phyloP scores from a whole-genome alignment of 2,797 vertebrate species.

The Hozukius guyotensis region DNA sequence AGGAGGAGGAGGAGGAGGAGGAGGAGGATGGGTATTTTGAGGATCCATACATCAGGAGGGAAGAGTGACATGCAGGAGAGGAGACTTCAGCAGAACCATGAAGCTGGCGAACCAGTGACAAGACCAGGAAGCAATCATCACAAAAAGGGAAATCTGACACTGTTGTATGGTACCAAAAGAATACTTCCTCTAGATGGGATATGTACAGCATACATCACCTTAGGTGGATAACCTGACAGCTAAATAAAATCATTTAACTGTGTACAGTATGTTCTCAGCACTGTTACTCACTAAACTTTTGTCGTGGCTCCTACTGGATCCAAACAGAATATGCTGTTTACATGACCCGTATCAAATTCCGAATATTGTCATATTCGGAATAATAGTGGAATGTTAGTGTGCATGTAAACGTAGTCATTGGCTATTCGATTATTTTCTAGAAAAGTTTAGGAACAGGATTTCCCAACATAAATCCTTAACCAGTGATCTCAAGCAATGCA shows the following conservation, averaged over 20 bases:
- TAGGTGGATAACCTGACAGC: background rate
- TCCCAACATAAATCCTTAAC: background rate
- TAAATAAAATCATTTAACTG: background rate
- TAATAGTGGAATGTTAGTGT: background rate
- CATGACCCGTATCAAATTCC: no score
- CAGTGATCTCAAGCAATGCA: background rate
- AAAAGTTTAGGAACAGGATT: background rate
- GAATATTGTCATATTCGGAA: no score
- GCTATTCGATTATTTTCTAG: background rate
- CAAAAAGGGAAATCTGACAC: background rate
- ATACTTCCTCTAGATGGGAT: background rate
- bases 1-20: conserved; percentile 45
- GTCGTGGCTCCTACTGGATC: background rate
- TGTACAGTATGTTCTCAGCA: background rate
- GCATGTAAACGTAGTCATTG: background rate
- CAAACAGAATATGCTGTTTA: no score
- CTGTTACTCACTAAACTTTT: background rate
- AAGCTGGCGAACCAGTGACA: background rate
- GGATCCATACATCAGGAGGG: conserved; percentile 88
- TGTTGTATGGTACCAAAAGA: background rate
- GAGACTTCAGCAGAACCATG: background rate
- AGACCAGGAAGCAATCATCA: background rate
- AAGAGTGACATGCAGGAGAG: conserved; percentile 47
- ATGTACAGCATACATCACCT: background rate
- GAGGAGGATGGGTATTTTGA: conserved; percentile 89